phyloP scores from a whole-genome alignment of 2,113 vertebrate species.

The Larimichthys crocea region DNA sequence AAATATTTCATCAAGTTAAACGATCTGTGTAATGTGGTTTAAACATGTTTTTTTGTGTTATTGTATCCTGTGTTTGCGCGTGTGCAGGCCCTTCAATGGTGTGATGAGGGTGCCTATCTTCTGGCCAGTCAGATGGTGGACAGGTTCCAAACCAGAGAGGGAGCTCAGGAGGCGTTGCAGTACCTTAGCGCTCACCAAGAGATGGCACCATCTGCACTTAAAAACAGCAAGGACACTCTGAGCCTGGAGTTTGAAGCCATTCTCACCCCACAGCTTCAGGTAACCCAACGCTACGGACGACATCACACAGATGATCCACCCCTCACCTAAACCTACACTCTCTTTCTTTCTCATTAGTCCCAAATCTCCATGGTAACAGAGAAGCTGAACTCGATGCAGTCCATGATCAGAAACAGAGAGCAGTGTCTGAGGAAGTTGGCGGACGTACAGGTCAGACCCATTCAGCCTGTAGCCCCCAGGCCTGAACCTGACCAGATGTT shows the following conservation, averaged over 20 bases:
- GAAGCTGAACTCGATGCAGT: conserved; percentile 88
- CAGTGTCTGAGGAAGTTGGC: conserved; percentile 87
- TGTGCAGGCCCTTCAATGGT: conserved; percentile 90
- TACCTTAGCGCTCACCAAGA: conserved; percentile 90
- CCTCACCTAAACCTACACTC: neutral
- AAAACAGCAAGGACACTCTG: conserved; percentile 83
- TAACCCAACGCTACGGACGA: conserved; percentile 58
- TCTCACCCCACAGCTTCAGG: conserved; percentile 91
- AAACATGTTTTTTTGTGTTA: conserved; percentile 1
- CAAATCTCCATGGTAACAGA: conserved; percentile 88
- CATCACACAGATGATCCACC: neutral
- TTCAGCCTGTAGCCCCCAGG: conserved; percentile 89
- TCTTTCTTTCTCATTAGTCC: conserved; percentile 74
- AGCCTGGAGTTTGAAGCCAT: conserved; percentile 89
- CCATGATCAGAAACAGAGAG: conserved; percentile 91
- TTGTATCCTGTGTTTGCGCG: neutral
- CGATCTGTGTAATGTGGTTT: neutral
- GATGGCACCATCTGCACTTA: conserved; percentile 85
- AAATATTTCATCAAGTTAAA: neutral
- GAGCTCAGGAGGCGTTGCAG: conserved; percentile 89
- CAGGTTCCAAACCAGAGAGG: conserved; percentile 93
- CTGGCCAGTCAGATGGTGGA: conserved; percentile 93
- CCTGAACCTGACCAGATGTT: conserved; percentile 85
- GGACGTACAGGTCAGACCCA: conserved; percentile 85
- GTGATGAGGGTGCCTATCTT: conserved; percentile 93